phyloP scores from a whole-genome alignment of 2,888 invertebrate species.

The Atethmia centrago region DNA sequence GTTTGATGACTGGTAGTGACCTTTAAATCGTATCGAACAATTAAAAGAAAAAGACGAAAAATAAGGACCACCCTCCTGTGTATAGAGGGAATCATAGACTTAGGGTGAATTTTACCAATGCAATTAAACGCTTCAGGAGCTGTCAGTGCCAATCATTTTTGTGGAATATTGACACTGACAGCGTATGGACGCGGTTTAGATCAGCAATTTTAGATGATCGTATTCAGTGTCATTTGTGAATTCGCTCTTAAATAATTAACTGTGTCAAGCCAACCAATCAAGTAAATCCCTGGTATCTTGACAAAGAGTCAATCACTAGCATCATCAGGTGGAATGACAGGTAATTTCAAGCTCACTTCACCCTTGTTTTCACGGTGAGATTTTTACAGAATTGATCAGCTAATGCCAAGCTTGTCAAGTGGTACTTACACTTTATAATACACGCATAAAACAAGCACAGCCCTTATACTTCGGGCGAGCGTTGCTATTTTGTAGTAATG shows the following conservation, averaged over 20 bases:
- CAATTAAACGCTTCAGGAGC: neutral
- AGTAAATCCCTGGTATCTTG: too few species aligned
- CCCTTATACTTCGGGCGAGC: slow-evolving; percentile 31
- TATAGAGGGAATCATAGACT: too few species aligned
- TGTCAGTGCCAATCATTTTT: neutral
- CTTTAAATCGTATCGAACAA: too few species aligned
- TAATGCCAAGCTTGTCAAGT: neutral
- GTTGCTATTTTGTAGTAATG: slow-evolving; percentile 41
- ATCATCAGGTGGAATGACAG: neutral
- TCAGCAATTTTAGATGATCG: neutral
- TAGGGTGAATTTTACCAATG: neutral
- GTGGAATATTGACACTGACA: neutral
- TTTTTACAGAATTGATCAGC: too few species aligned
- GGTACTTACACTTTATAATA: neutral
- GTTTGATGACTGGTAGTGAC: too few species aligned
- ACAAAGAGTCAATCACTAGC: neutral
- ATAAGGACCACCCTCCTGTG: too few species aligned
- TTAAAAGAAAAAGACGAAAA: too few species aligned
- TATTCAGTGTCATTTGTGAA: neutral
- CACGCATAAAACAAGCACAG: slow-evolving; percentile 17
- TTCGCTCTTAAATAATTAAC: neutral
- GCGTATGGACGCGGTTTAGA: neutral
- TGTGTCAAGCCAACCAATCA: too few species aligned
- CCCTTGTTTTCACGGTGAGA: too few species aligned
- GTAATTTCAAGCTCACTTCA: too few species aligned